Evolutionary conservation across 2,797 vertebrate species (phyloP), one percentile per base, ranked within the genome.

Genomic region (Hylomyscus alleni): DNA sequence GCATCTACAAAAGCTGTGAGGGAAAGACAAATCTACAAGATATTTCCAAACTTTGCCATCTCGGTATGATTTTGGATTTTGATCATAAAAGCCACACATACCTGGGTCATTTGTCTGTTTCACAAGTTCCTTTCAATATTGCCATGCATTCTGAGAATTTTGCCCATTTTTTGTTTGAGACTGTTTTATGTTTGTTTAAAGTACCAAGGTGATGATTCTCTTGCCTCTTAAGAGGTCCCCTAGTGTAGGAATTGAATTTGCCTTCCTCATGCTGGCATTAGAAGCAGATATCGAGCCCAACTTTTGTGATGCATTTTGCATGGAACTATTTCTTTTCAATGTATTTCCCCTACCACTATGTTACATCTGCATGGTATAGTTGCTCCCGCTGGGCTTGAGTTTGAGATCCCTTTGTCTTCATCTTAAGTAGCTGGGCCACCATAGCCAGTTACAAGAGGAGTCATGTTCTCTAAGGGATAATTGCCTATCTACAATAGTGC

Each of bases 1-100:
- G 99, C 99, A 77, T 99, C 99, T 95, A 99, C 99, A 92, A 99
- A 98, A 15, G 99, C 99, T 17, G 99, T 99, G 80, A 99, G 99
- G 0, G 99, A 99, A 96, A 99, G 99, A 97, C 99, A 99, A 99
- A 97, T 99, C 99, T 96, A 99, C 99, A 98, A 99, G 99, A 96
- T 99, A 99, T 98, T 99, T 99, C 99, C 99, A 99, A 97, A 99
- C 99, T 15, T 99, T 99, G 91, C 99, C 99, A 20, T 99, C 99
- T 97, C 99, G 99, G 1, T 99, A 99, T 98, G 99, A 99, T 77
- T 99, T 99, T 97, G 99, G 98, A 96, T 99, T 99, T 97, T 99
- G 99, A 1, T 99, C 99, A 29, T 99, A 99, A 97, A 99, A 99
- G 94, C 99, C 99, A 69, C 99, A 67, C 99, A 99, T 2, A 99